Evolutionary conservation across 2,797 vertebrate genomes (phyloP).

Genomic region (Etheostoma nigrum): DNA sequence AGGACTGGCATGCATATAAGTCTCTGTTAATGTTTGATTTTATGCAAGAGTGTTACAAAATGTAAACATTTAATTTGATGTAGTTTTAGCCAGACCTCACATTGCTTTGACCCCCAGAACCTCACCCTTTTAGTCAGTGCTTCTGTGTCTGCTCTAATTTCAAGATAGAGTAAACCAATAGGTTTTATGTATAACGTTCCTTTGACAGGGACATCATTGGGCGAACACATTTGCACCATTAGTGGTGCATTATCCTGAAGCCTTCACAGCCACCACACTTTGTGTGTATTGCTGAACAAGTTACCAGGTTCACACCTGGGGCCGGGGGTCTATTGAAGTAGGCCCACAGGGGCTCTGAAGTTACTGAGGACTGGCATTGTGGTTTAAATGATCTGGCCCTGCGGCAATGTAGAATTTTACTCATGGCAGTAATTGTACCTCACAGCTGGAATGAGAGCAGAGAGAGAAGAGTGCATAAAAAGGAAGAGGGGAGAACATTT

Average conservation of each 20-base stretch:
- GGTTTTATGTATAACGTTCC: constrained; percentile 43
- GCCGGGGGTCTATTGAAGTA: constrained; percentile 65
- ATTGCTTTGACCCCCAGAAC: constrained; percentile 43
- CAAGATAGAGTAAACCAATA: constrained; percentile 26
- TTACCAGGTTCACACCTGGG: constrained; percentile 68
- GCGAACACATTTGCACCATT: constrained; percentile 65
- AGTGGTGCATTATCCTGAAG: constrained; percentile 70
- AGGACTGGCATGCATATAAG: neutral
- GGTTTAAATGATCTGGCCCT: constrained; percentile 81
- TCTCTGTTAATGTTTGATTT: constrained; percentile 2
- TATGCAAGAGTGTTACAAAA: neutral
- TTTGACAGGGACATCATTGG: constrained; percentile 57
- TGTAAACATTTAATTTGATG: constrained; percentile 1
- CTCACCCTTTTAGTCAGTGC: constrained; percentile 15
- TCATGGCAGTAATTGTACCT: constrained; percentile 81
- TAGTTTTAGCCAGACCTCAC: constrained; percentile 5
- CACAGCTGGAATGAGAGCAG: constrained; percentile 61
- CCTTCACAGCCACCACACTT: constrained; percentile 54
- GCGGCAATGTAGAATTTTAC: constrained; percentile 82
- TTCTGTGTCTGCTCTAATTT: constrained; percentile 42
- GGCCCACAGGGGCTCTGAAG: constrained; percentile 77
- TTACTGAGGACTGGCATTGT: constrained; percentile 80
- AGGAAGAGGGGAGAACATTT: constrained; percentile 30
- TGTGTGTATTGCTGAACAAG: constrained; percentile 69
- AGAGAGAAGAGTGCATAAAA: constrained; percentile 34